These are phyloP conservation scores for Botrylloides violaceus DNA, from an alignment of 23 tunicate genomes.

Conservation along the genomic window DNA sequence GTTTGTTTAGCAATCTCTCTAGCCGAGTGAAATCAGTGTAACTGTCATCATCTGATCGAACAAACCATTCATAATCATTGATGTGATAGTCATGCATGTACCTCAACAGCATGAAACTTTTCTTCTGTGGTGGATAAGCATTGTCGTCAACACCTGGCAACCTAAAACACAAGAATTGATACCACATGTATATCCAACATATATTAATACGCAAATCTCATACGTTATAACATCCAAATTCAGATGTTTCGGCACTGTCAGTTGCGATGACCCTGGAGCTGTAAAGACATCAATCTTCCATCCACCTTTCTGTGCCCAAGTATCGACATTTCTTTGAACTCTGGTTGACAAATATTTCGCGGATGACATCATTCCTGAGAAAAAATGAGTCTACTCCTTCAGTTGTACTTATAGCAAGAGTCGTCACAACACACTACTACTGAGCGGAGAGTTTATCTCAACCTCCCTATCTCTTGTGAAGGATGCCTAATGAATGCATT, in stretches of 20 bases:
- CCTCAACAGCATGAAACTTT: conserved; percentile 60
- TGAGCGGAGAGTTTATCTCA: too few relatives aligned
- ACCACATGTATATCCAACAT: background rate
- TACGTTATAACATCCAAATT: conserved; percentile 73
- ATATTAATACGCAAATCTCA: background rate
- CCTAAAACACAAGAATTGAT: conserved; percentile 11
- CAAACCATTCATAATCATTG: conserved; percentile 85
- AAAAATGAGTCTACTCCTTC: too few relatives aligned
- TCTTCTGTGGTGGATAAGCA: conserved; percentile 95
- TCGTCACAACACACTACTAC: too few relatives aligned
- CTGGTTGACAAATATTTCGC: conserved; percentile 49
- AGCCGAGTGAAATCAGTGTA: conserved; percentile 55
- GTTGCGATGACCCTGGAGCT: conserved; percentile 31
- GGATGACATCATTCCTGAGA: conserved; percentile 95
- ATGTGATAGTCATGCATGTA: conserved; percentile 85
- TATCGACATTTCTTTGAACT: conserved; percentile 69
- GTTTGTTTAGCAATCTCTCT: conserved; percentile 30
- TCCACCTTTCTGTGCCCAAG: conserved; percentile 82
- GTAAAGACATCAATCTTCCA: conserved; percentile 93
- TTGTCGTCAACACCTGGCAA: conserved; percentile 83
- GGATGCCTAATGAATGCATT: too few relatives aligned
- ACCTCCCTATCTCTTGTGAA: too few relatives aligned
- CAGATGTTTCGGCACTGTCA: conserved; percentile 45
- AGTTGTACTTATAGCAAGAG: too few relatives aligned
- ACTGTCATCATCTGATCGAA: conserved; percentile 86